Evolutionary conservation across 2,888 invertebrate genomes (phyloP), one percentile per base, ranked within the genome.

Genomic region (Ochropleura leucogaster): DNA sequence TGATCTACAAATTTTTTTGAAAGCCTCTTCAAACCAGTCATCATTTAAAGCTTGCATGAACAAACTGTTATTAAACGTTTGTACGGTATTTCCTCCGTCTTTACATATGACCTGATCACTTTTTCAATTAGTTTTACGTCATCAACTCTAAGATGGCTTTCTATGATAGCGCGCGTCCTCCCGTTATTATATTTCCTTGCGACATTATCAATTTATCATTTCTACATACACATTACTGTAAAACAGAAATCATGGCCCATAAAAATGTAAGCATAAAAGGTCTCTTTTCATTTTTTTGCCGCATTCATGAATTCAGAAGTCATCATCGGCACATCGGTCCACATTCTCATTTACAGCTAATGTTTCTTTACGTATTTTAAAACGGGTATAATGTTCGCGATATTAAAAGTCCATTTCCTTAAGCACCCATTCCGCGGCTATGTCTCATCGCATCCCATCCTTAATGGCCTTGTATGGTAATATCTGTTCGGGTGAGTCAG

Each of bases 351-450:
- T 84, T 69, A 67, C 72, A 67, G 81, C 77, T 81, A 86, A 86
- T 79, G 85, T 76, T 65, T 72, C 74, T 79, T 81, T 75, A 79
- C 79, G 67, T 74, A 68, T 84, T 77, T 85, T 79, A 83, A 85
- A 84, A 82, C 64, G 68, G 55, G 79, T 77, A 68, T 79, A 87
- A 85, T 84, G 77, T 75, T 80, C 70, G 65, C 76, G 86, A 87
- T 87, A 90, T 90, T 87, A 89, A 89, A 90, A 87, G 77, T 83
- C 85, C 88, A 90, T 91, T 90, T 91, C 85, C 90, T 88, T 87
- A 85, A 85, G 84, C 86, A 85, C 82, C 74, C 81, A 87, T 90
- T 90, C 89, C 87, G 82, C 62, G 74, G 71, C 75, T 79, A 79
- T 86, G 85, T 85, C 83, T 90, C 90, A 82, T 82, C 83, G 63